Conservation (phyloP, 2,797 vertebrate genomes). For the Melanotaenia parkinsoni region DNA sequence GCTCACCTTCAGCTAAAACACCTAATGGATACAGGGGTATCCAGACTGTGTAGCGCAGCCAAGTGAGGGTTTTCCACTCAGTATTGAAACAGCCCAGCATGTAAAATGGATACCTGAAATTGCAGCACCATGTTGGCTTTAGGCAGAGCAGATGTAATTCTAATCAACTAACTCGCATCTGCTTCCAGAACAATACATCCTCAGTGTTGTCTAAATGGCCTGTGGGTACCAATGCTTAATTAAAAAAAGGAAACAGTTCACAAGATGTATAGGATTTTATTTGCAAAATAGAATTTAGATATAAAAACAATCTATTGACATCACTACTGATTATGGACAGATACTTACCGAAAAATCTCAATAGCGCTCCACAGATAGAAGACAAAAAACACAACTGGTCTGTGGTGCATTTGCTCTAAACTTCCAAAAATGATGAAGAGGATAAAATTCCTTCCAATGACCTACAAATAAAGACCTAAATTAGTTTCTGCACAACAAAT, state of each 20-base stretch:
- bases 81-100: constrained; percentile 92
- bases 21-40: constrained; percentile 95
- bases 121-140: neutral
- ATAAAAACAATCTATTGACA: neutral
- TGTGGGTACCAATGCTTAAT: neutral
- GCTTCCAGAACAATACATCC: neutral
- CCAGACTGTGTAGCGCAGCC: constrained; percentile 95
- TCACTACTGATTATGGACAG: neutral
- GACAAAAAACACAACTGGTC: constrained; percentile 92
- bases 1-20: constrained; percentile 91
- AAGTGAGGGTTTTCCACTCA: constrained; percentile 94
- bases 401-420: constrained; percentile 93
- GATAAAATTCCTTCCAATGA: constrained; percentile 93
- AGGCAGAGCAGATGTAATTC: neutral
- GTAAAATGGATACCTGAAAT: constrained; percentile 94
- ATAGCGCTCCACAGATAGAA: constrained; percentile 93
- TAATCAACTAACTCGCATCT: neutral
- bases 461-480: constrained; percentile 67
- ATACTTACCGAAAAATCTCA: constrained; percentile 91
- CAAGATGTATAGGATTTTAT: neutral
- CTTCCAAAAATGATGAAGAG: constrained; percentile 94
- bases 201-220: neutral
- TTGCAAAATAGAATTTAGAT: neutral
- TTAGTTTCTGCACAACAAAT: neutral
- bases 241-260: neutral